Evolutionary conservation across 2,888 invertebrate genomes (phyloP), one percentile per base, ranked within the genome.

Genomic region (Thereva unica): DNA sequence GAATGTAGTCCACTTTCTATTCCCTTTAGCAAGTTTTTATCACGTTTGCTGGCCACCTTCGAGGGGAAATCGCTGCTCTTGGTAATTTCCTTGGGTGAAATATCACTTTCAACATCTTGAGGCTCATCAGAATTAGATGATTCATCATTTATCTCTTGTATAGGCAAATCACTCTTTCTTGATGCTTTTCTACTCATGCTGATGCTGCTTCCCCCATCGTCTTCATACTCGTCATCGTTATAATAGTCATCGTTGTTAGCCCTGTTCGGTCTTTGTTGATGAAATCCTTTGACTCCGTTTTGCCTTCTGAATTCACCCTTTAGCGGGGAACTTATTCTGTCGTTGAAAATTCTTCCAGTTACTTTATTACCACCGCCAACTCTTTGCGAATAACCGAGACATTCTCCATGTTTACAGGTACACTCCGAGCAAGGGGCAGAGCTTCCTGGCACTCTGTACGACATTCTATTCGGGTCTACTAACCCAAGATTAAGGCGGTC

Each of bases 51-150:
- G 55, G 23, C 10, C 55, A 10, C 3, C 5, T 55, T 41, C 23
- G 2, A 23, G 23, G 23, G 23, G 23, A 23, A 23, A 23, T 23
- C 23, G 23, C 23, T 23, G 23, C 8, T 40, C 41, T 55, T 12
- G 42, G 34, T 56, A 34, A 42, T 44, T 10, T 56, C 56, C 23
- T 42, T 44, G 4, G 56, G 8, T 41, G 42, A 44, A 44, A 44
- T 38, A 56, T 56, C 56, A 44, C 44, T 44, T 37, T 5, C 9
- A 44, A 23, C 34, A 6, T 47, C n/a, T 47, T n/a, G 47, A 5
- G 47, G 7, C n/a, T 56, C 56, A 23, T 56, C 23, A 34, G 56
- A 56, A 56, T 44, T 56, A 44, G 56, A 56, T 42, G 56, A 56
- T 4, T 56, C 56, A 44, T 56, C 56, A 2, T 8, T 34, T 42